Conservation (phyloP, 2,113 vertebrate species). For the Balaeniceps rex region DNA sequence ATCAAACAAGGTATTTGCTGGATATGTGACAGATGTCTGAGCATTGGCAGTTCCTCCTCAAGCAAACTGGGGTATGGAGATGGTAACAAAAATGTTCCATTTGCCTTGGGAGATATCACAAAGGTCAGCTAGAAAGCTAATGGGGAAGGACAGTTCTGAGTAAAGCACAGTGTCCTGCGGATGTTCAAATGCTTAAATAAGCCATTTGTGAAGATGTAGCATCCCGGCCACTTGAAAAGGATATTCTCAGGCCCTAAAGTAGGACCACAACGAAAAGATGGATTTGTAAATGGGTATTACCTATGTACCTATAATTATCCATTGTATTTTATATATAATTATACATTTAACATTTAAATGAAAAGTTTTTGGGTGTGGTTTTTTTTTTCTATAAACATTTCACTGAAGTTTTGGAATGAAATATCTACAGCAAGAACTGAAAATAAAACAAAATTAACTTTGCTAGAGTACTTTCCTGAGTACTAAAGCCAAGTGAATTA, state of each 20-base stretch:
- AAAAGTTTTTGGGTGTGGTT: background rate
- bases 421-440: background rate
- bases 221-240: background rate
- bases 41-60: background rate
- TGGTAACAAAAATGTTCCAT: background rate
- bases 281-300: background rate
- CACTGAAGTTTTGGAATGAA: background rate
- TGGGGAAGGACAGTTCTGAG: background rate
- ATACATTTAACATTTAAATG: background rate
- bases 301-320: background rate
- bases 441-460: background rate
- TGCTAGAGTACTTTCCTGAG: background rate
- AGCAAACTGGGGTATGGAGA: background rate
- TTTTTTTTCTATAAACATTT: background rate
- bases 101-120: background rate
- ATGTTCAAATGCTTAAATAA: background rate
- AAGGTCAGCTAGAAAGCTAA: background rate
- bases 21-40: background rate
- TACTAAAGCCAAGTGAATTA: constrained; percentile 23
- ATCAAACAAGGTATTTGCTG: background rate
- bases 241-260: background rate
- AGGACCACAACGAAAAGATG: background rate
- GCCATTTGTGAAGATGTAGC: background rate
- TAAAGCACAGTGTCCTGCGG: background rate
- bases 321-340: background rate